These are phyloP conservation scores for Amniataba percoides DNA, from an alignment of 2,797 vertebrate genomes.

Conservation along the genomic window DNA sequence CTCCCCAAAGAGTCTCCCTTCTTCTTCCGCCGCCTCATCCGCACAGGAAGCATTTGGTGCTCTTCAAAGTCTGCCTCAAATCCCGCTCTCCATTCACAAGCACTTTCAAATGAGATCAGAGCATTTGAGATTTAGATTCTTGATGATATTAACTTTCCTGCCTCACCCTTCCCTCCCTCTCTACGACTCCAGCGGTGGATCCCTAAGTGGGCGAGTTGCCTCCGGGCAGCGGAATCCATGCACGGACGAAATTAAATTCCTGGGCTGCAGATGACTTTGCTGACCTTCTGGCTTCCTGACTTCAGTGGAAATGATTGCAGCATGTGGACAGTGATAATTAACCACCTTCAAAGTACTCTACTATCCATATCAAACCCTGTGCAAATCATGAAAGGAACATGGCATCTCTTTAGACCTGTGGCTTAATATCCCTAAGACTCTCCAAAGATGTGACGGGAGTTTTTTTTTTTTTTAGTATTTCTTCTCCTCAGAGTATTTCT, in stretches of 20 bases:
- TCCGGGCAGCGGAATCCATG: conserved; percentile 62
- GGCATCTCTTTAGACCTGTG: conserved; percentile 27
- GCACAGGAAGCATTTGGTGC: conserved; percentile 57
- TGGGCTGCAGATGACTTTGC: conserved; percentile 59
- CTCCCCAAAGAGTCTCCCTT: conserved; percentile 55
- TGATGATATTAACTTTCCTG: conserved; percentile 80
- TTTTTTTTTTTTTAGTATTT: not conserved
- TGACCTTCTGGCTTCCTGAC: conserved; percentile 71
- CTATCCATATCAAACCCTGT: conserved; percentile 34
- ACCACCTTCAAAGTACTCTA: conserved; percentile 63
- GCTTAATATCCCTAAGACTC: conserved; percentile 6
- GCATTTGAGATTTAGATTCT: conserved; percentile 81
- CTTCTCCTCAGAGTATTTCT: conserved; percentile 5
- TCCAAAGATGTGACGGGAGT: conserved; percentile 4
- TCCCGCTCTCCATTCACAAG: conserved; percentile 50
- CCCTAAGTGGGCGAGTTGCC: conserved; percentile 69
- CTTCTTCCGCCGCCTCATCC: conserved; percentile 52
- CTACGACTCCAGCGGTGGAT: conserved; percentile 45
- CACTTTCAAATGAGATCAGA: conserved; percentile 84
- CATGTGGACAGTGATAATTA: conserved; percentile 70
- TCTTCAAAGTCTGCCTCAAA: conserved; percentile 71
- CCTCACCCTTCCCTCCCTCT: conserved; percentile 31
- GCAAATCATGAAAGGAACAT: conserved; percentile 42
- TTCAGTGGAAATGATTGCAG: conserved; percentile 60
- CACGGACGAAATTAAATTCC: conserved; percentile 73